Base-by-base conservation (phyloP, 2,888 invertebrate species). In the Cactoblastis cactorum region DNA sequence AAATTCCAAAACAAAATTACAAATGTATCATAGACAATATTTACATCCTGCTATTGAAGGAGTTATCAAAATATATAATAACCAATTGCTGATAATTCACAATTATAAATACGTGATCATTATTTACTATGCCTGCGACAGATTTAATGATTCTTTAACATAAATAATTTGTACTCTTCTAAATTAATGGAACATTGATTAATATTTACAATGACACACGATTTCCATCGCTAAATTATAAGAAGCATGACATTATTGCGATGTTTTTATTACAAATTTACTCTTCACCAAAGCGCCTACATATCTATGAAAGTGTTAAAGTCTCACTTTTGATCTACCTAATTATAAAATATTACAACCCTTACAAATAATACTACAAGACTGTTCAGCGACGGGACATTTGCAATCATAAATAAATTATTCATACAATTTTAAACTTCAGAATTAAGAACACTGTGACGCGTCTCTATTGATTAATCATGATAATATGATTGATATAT, bases 91-190 rank as follows among this genome's bases (percentile, higher is more conserved):
- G 41, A 52, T 52, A 54, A 49, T 62, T 53, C 46, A 52, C 49
- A 52, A 54, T 52, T 19, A 35, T 19, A 28, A n/a, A 17, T 43
- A 28, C 43, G 28, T 24, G 9, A 28, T 37, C 32, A 38, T 28
- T n/a, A 14, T 19, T 34, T 28, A 39, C 14, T 49, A 39, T n/a
- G 19, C 43, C 12, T 41, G 32, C 43, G 22, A 38, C 28, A 39
- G 28, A 49, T 49, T 50, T 17, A 35, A 35, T 37, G 15, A 50
- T 45, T 43, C 65, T 66, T 71, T 66, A 79, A 77, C 75, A 76
- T 80, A 80, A 83, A 77, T 83, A 81, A 78, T 87, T 87, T 87
- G 87, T 87, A 87, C 87, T 86, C 76, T 83, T 77, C 84, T 86
- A 86, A 79, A 76, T 76, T 77, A 81, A 78, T 80, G 80, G 77